Base-by-base conservation (phyloP, 2,888 invertebrate species). In the Homarus gammarus region DNA sequence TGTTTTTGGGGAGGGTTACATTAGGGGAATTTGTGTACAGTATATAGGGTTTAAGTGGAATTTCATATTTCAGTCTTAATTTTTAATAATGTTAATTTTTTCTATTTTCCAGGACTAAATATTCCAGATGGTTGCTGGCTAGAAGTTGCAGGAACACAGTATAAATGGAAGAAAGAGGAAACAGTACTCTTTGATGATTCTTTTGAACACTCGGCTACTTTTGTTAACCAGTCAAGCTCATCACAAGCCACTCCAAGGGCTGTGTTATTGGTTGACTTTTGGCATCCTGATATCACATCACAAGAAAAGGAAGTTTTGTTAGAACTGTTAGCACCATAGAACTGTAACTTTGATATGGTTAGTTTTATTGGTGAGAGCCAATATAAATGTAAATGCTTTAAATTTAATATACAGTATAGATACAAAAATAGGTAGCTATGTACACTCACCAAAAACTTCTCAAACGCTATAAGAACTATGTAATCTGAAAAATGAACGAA, bases 141-240 rank as follows among this genome's bases (percentile, higher is more conserved):
- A 22, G 90, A 90, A 75, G 90, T 90, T 18, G 84, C 77, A 31
- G 90, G 90, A 18, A 56, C 72, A 10, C 90, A 90, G 64, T 31
- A 72, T 33, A 56, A 68, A 12, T 90, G 90, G 90, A 61, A 44
- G 22, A 49, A 31, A 22, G 56, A 70, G 27, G 44, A 87, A n/a
- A 56, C 70, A n/a, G n/a, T 87, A 18, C 27, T 90, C 72, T 90
- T 90, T 73, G 90, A 90, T 22, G 90, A 90, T 40, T 90, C 90
- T 38, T 90, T 84, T 61, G 61, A 84, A 36, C 90, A 90, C 75
- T 87, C 90, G 15, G 87, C 90, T 33, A 61, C 83, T 49, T 87
- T 82, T 79, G 61, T 31, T 1, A 61, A 64, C 40, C 73, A 77
- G 10, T 40, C 82, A 1, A 85, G 81, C 36, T 33, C 68, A 56